phyloP scores from a whole-genome alignment of 2,888 invertebrate species.

The Baccha elongata region DNA sequence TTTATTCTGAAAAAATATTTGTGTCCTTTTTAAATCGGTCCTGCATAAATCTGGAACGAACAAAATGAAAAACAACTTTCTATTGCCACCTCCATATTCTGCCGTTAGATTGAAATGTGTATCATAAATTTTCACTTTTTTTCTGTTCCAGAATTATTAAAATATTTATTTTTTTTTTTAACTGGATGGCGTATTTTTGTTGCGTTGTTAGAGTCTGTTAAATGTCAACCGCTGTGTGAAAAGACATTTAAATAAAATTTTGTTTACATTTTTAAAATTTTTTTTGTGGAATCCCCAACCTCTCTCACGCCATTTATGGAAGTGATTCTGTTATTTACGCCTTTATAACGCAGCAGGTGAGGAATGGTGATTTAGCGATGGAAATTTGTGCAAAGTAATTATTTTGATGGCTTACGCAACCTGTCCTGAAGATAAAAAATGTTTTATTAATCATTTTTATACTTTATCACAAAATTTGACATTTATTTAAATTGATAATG shows the following conservation, averaged over 20 bases:
- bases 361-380: slow-evolving; percentile 43
- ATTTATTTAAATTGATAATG: slow-evolving; percentile 59
- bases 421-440: slow-evolving; percentile 30
- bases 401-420: slow-evolving; percentile 48
- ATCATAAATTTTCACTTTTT: slow-evolving; percentile 57
- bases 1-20: slow-evolving; percentile 55
- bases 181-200: neutral
- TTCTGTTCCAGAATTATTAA: slow-evolving; percentile 31
- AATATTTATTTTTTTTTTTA: slow-evolving; percentile 46
- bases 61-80: slow-evolving; percentile 34
- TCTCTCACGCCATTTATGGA: slow-evolving; percentile 18
- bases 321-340: slow-evolving; percentile 22
- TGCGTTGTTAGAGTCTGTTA: slow-evolving; percentile 13
- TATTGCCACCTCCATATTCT: slow-evolving; percentile 1
- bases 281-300: neutral
- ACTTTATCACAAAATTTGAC: slow-evolving; percentile 14
- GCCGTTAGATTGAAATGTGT: slow-evolving; percentile 56
- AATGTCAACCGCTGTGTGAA: slow-evolving; percentile 55
- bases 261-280: slow-evolving; percentile 40
- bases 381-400: slow-evolving; percentile 60
- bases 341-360: slow-evolving; percentile 3
- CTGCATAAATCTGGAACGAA: slow-evolving; percentile 59
- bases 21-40: slow-evolving; percentile 59
- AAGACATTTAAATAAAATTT: slow-evolving; percentile 32
- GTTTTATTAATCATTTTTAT: slow-evolving; percentile 29